Percentiles rank a stretch among this genome's conserved stretches.
Conservation (phyloP, 2,888 invertebrate genomes). For the Sussaba pulchella region DNA sequence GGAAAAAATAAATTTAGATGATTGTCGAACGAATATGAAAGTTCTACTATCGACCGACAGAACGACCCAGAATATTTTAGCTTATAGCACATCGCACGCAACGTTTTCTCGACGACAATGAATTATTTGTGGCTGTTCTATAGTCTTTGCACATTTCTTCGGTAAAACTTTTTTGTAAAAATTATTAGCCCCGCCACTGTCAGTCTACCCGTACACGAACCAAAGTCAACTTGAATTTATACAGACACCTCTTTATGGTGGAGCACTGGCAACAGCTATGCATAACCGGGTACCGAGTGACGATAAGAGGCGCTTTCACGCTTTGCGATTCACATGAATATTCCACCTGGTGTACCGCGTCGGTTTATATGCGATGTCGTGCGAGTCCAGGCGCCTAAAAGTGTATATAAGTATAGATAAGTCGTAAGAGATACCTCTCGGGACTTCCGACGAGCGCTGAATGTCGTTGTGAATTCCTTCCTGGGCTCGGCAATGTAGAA, state of each 20-base stretch:
- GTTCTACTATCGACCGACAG: no score
- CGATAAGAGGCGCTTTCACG: constrained; percentile 46
- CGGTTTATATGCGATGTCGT: not conserved
- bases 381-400: constrained; percentile 33
- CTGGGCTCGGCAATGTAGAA: constrained; percentile 17
- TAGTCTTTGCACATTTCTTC: no score
- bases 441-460: constrained; percentile 26
- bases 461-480: constrained; percentile 20
- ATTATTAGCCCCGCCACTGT: constrained; percentile 6
- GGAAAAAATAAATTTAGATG: no score
- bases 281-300: constrained; percentile 41
- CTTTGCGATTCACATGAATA: constrained; percentile 60
- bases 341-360: constrained; percentile 49
- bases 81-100: no score
- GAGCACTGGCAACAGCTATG: constrained; percentile 21
- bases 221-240: constrained; percentile 31
- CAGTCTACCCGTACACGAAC: not conserved
- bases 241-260: constrained; percentile 29
- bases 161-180: not conserved
- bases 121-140: no score
- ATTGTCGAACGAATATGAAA: no score
- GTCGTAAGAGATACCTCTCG: constrained; percentile 21
- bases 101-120: no score
- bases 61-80: no score
- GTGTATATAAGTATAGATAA: constrained; percentile 32